A percentile compares a stretch with the other conserved stretches of the same genome.
phyloP scores from a whole-genome alignment of 2,888 invertebrate genomes.

The Petrolisthes cinctipes region DNA sequence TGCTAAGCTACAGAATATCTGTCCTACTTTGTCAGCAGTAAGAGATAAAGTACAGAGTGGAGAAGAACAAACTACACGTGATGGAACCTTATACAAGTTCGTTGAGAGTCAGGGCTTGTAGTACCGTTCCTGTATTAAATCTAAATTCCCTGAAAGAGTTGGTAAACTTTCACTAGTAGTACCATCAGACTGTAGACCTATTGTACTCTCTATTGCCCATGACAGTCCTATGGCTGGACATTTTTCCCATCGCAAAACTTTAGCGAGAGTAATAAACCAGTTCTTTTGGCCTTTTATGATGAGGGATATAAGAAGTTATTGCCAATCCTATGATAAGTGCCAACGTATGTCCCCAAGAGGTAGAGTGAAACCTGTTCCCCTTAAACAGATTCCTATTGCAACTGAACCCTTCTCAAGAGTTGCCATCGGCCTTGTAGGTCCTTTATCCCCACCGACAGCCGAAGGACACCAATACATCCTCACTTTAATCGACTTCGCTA shows the following conservation, averaged over 20 bases:
- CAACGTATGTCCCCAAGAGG: constrained; percentile 23
- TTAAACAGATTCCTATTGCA: constrained; percentile 17
- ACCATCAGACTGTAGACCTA: constrained; percentile 10
- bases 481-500: constrained; percentile 21
- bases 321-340: constrained; percentile 27
- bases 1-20: neutral
- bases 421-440: constrained; percentile 17
- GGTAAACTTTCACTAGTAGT: constrained; percentile 15
- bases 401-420: constrained; percentile 16
- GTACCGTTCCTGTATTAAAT: neutral
- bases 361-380: constrained; percentile 9
- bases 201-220: constrained; percentile 4
- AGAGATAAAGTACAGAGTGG: neutral
- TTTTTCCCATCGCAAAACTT: constrained; percentile 19
- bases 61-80: neutral
- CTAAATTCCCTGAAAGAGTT: neutral
- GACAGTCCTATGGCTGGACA: constrained; percentile 30
- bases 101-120: neutral
- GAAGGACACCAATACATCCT: constrained; percentile 16
- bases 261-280: neutral
- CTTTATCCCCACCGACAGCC: neutral
- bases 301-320: neutral
- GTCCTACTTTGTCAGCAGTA: constrained; percentile 2
- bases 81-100: neutral
- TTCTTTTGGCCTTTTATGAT: constrained; percentile 24